Percentiles rank a stretch among this genome's conserved stretches.
These are phyloP conservation scores for Xerus inauris DNA, from an alignment of 2,113 vertebrate genomes.

Conservation along the genomic window DNA sequence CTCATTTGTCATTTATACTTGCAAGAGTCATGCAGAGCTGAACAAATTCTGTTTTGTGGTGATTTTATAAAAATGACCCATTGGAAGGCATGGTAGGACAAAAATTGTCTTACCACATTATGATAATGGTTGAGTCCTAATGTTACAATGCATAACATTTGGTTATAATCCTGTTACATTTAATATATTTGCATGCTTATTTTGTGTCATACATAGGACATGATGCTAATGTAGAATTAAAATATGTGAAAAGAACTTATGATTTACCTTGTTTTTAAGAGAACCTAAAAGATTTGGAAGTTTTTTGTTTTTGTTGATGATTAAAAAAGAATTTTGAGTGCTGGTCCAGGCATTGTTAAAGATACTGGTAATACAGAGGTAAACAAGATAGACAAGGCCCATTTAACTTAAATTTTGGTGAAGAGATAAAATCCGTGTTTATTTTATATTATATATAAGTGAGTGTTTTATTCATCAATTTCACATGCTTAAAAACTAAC, in stretches of 20 bases:
- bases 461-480: background rate
- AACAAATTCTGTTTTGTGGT: background rate
- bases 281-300: background rate
- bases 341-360: background rate
- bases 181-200: background rate
- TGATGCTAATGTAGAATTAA: background rate
- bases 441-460: background rate
- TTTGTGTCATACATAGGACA: background rate
- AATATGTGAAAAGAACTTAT: background rate
- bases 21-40: background rate
- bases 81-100: background rate
- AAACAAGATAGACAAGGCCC: background rate
- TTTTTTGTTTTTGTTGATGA: background rate
- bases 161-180: background rate
- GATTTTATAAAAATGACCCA: background rate
- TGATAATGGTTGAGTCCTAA: background rate
- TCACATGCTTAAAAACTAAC: background rate
- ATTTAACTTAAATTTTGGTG: background rate
- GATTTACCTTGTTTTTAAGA: background rate
- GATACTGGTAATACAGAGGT: background rate
- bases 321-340: background rate
- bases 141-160: background rate
- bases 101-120: background rate
- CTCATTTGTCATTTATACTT: background rate
- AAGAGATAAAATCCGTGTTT: background rate